Percentiles rank a stretch among this genome's conserved stretches.
Conservation (phyloP, 2,888 invertebrate species). For the Epirrita christyi region DNA sequence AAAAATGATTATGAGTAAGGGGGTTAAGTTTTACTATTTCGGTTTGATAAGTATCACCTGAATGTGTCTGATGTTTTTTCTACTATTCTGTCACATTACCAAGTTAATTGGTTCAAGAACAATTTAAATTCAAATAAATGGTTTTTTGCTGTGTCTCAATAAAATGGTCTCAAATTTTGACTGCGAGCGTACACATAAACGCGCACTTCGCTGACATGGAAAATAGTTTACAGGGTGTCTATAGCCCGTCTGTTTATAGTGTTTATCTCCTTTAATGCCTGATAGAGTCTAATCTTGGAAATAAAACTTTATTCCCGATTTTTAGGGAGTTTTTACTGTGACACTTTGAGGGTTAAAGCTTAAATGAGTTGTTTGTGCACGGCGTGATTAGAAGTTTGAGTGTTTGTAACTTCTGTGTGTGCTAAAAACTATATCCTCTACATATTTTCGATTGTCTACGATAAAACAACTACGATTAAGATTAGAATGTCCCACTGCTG, state of each 20-base stretch:
- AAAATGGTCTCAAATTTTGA: no score
- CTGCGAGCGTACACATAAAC: slow-evolving; percentile 54
- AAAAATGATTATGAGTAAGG: no score
- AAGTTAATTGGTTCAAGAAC: no score
- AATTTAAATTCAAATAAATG: no score
- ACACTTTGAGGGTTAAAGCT: slow-evolving; percentile 76
- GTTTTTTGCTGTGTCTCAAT: slow-evolving; percentile 44
- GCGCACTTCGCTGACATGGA: slow-evolving; percentile 79
- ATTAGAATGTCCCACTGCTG: no score
- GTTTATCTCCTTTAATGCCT: slow-evolving; percentile 75
- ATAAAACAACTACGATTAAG: no score
- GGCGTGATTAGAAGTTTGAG: slow-evolving; percentile 66
- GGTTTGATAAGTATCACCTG: no score
- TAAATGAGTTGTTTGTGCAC: slow-evolving; percentile 76
- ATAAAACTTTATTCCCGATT: slow-evolving; percentile 79
- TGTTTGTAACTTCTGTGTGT: not conserved
- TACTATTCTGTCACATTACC: no score
- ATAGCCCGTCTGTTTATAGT: slow-evolving; percentile 56
- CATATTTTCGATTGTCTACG: no score
- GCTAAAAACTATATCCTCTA: no score
- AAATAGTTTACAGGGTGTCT: slow-evolving; percentile 79
- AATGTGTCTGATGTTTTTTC: no score
- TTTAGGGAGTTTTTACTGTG: slow-evolving; percentile 74
- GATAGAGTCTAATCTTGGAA: slow-evolving; percentile 76
- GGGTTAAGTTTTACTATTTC: no score